phyloP scores from a whole-genome alignment of 2,888 invertebrate genomes.

The Apoderus coryli region DNA sequence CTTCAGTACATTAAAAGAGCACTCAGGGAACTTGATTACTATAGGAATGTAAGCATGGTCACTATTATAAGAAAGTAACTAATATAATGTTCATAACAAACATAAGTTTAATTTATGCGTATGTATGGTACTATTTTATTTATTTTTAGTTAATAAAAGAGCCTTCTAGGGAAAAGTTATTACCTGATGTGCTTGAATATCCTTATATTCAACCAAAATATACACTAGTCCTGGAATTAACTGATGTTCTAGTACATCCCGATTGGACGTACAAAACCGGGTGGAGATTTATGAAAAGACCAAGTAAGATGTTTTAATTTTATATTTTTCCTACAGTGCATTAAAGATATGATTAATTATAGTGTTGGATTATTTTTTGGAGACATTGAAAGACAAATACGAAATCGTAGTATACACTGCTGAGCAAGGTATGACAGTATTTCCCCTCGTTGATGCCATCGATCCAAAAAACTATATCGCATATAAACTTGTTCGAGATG shows the following conservation, averaged over 20 bases:
- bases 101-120: too few species aligned
- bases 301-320: conserved; percentile 40
- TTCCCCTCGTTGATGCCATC: conserved; percentile 81
- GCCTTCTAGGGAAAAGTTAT: conserved; percentile 81
- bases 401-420: conserved; percentile 95
- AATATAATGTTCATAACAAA: too few species aligned
- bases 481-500: conserved; percentile 85
- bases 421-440: conserved; percentile 90
- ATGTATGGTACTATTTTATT: too few species aligned
- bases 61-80: too few species aligned
- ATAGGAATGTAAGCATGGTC: conserved; percentile 24
- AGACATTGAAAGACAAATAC: conserved; percentile 48
- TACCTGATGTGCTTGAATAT: conserved; percentile 82
- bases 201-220: conserved; percentile 96
- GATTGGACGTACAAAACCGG: conserved; percentile 98
- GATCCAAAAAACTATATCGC: conserved; percentile 83
- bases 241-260: conserved; percentile 89
- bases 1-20: conserved; percentile 59
- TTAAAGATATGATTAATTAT: too few species aligned
- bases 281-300: conserved; percentile 96
- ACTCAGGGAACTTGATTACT: conserved; percentile 28
- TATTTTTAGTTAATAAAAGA: conserved; percentile 65
- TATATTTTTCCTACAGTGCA: too few species aligned
- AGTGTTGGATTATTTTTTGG: conserved; percentile 80
- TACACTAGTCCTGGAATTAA: conserved; percentile 90